A percentile compares a stretch with the other conserved stretches of the same genome.
Evolutionary conservation across 2,888 invertebrate genomes (phyloP).

Genomic region (Amiota minor): DNA sequence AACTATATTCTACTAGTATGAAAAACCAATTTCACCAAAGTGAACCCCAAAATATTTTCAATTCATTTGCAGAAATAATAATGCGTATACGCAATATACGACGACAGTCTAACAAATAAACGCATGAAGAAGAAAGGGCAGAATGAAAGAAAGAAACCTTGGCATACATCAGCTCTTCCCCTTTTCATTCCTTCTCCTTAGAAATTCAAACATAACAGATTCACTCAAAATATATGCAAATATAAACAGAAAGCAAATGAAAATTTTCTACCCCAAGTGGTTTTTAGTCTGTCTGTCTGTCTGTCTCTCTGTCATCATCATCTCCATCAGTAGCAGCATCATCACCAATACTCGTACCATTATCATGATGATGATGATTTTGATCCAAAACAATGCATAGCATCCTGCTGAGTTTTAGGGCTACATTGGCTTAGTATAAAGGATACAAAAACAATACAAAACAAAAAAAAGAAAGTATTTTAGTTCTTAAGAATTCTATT

Average conservation of each 20-base stretch:
- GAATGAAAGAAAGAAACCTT: conserved; percentile 7
- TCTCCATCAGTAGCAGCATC: background rate
- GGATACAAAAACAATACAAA: too few relatives aligned
- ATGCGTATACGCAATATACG: conserved; percentile 4
- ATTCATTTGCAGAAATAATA: background rate
- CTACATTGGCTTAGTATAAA: background rate
- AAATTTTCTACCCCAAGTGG: background rate
- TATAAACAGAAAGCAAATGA: background rate
- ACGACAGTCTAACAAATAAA: too few relatives aligned
- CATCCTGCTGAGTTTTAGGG: background rate
- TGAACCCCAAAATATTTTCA: background rate
- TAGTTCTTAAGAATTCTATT: background rate
- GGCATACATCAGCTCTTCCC: background rate
- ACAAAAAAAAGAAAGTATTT: background rate
- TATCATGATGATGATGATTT: background rate
- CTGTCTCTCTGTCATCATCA: too few relatives aligned
- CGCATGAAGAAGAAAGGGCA: too few relatives aligned
- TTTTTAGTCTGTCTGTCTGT: too few relatives aligned
- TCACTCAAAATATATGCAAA: conserved; percentile 12
- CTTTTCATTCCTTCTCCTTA: background rate
- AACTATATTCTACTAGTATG: too few relatives aligned
- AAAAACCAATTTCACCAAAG: background rate
- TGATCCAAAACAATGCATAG: background rate
- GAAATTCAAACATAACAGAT: background rate
- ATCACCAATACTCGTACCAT: background rate